Base-by-base conservation (phyloP, 2,113 vertebrate species). In the Numenius arquata region DNA sequence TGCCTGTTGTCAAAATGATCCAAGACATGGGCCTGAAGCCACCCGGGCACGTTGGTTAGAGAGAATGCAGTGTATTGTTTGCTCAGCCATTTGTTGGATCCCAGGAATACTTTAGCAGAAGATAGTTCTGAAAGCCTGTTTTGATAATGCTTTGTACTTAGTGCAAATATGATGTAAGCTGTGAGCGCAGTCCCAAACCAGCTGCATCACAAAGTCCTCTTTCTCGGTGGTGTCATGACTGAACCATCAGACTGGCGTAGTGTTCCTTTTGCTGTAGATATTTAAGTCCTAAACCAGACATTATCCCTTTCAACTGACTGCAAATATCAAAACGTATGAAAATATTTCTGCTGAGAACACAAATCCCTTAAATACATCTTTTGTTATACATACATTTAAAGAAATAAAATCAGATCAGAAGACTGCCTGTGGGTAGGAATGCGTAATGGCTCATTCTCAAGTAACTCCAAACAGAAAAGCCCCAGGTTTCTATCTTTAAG, bases 1-100 rank as follows among this genome's bases (percentile, higher is more conserved):
- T 40, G 19, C 21, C 56, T 59, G 59, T 32, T 67, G 40, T 47
- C 50, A 56, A 6, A 81, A 10, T 63, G 59, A 62, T 59, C 72
- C 55, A 27, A 19, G 83, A 12, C 40, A 9, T 0, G 6, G 38
- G 32, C 50, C 61, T 75, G 87, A 55, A 27, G 63, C 58, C 25
- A 27, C 43, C 19, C 3, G 0, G 25, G 40, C 10, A 1, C 3
- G 16, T 19, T 50, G 13, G 70, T 38, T 15, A 4, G 67, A 41
- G 71, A 77, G 79, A 93, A 59, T 67, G 52, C 83, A 61, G 55
- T 4, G 55, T 68, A 25, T 88, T 95, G 92, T 96, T 92, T 81
- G 30, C 78, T 71, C 45, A 61, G 75, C 68, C 47, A 2, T 53
- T 43, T 56, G 65, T n/a, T 72, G 80, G 38, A 15, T 68, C 76